Percentiles rank a stretch among this genome's conserved stretches.
phyloP scores from a whole-genome alignment of 2,113 vertebrate species.

The Gymnarchus niloticus region DNA sequence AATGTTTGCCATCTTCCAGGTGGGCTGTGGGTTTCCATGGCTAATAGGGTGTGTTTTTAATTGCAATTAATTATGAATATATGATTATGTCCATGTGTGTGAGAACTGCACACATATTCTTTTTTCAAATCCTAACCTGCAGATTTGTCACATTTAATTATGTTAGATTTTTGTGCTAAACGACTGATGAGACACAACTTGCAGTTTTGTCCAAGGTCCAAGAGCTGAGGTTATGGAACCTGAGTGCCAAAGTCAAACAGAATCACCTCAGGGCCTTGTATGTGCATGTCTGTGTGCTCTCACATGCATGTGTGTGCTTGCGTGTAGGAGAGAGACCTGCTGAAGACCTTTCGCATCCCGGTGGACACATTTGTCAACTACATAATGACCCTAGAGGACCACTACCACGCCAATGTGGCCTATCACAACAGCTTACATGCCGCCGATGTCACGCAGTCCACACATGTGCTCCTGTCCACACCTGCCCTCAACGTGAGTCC shows the following conservation, averaged over 20 bases:
- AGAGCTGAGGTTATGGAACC: too few species aligned
- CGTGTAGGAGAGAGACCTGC: constrained; percentile 77
- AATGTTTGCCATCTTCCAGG: constrained; percentile 89
- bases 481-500: constrained; percentile 81
- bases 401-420: constrained; percentile 88
- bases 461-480: constrained; percentile 83
- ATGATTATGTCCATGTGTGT: background rate
- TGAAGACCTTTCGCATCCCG: constrained; percentile 84
- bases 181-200: background rate
- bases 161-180: background rate
- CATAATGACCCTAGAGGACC: constrained; percentile 84
- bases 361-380: constrained; percentile 84
- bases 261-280: background rate
- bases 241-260: background rate
- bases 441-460: constrained; percentile 87
- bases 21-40: constrained; percentile 39
- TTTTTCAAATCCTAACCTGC: background rate
- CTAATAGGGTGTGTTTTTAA: background rate
- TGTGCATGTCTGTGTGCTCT: background rate
- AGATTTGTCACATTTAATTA: background rate
- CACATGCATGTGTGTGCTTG: constrained; percentile 2
- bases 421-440: constrained; percentile 94
- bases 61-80: background rate
- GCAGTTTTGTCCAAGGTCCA: background rate
- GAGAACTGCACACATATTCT: background rate